Conservation (phyloP, 2,113 vertebrate species). For the Siphamia tubifer region DNA sequence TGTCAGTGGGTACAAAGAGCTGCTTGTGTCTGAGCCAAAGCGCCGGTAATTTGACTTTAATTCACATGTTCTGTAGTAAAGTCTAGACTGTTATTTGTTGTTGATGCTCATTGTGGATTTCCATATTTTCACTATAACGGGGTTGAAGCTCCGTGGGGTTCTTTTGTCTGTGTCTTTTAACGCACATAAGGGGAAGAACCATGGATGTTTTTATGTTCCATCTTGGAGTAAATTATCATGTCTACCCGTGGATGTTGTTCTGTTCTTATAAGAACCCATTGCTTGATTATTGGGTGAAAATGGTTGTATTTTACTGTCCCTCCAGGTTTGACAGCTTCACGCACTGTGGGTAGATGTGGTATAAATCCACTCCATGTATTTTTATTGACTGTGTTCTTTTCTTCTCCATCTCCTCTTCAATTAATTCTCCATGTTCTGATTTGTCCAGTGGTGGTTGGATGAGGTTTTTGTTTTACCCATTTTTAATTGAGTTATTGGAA, state of each 20-base stretch:
- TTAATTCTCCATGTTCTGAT: not conserved
- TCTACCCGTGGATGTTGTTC: not conserved
- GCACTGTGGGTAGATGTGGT: not conserved
- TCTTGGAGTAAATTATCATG: not conserved
- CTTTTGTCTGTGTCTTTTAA: not conserved
- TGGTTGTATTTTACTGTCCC: not conserved
- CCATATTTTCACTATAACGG: not conserved
- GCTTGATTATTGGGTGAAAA: conserved; percentile 7
- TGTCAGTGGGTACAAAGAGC: conserved; percentile 12
- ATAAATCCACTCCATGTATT: too few relatives aligned
- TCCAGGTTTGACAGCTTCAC: conserved; percentile 6
- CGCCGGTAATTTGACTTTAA: not conserved
- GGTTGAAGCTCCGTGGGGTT: not conserved
- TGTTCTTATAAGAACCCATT: not conserved
- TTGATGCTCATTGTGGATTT: not conserved
- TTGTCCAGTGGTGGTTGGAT: not conserved
- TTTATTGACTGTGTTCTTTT: not conserved
- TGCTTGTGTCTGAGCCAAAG: not conserved
- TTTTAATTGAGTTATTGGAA: conserved; percentile 45
- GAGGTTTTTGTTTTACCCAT: not conserved
- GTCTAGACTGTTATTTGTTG: not conserved
- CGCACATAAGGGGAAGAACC: not conserved
- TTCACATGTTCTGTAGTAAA: not conserved
- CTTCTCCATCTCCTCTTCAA: not conserved
- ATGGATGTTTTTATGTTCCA: not conserved